Percentiles rank a stretch among this genome's conserved stretches.
Conservation (phyloP, 2,797 vertebrate genomes). For the Nannoperca australis region DNA sequence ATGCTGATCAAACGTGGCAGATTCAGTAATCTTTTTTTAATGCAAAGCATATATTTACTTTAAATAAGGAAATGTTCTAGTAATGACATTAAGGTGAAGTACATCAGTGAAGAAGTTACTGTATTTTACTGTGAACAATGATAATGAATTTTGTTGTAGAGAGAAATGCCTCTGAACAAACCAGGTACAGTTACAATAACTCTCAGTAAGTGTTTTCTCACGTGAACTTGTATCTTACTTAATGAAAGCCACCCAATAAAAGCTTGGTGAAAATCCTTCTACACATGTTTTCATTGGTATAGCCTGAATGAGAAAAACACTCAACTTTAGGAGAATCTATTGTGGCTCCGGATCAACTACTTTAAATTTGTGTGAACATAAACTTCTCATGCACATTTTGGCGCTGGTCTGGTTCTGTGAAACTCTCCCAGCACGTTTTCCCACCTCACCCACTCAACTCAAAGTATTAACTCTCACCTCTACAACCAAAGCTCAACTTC, state of each 20-base stretch:
- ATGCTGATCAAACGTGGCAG: not conserved
- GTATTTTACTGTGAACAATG: not conserved
- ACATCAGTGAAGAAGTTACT: not conserved
- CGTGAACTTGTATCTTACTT: slow-evolving; percentile 35
- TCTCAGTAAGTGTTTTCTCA: not conserved
- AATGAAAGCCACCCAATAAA: slow-evolving; percentile 50
- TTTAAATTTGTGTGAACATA: slow-evolving; percentile 40
- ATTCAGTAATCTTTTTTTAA: slow-evolving; percentile 2
- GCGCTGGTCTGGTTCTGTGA: slow-evolving; percentile 36
- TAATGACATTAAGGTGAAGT: not conserved
- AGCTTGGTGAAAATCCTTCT: not conserved
- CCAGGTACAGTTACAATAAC: not conserved
- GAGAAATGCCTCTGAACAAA: not conserved
- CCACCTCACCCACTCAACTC: slow-evolving; percentile 62
- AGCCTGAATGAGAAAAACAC: slow-evolving; percentile 20
- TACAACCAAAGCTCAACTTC: slow-evolving; percentile 25
- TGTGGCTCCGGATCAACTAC: slow-evolving; percentile 4
- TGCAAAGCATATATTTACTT: slow-evolving; percentile 1
- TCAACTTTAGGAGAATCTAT: not conserved
- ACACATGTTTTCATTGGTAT: slow-evolving; percentile 11
- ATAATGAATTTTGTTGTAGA: not conserved
- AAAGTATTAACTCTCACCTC: slow-evolving; percentile 44
- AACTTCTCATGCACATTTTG: slow-evolving; percentile 37
- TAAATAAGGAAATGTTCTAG: not conserved
- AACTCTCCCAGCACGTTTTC: slow-evolving; percentile 46